Conservation (phyloP, 2,888 invertebrate species). For the Actias luna region DNA sequence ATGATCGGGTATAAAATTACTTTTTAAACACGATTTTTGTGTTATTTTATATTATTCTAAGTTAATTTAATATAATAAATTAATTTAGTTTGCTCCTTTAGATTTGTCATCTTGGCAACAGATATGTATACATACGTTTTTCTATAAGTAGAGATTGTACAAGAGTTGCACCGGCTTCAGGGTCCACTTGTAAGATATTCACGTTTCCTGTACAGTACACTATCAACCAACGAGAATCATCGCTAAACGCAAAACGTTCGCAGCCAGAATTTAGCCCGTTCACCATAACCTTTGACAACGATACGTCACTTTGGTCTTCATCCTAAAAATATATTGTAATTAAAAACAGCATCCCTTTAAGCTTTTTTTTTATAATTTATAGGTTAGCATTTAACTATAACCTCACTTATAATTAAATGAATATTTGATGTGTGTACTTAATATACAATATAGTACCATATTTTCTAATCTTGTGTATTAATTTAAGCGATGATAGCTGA, state of each 20-base stretch:
- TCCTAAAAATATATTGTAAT: conserved; percentile 43
- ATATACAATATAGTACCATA: no score
- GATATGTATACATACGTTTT: conserved; percentile 49
- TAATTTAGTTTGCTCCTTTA: no score
- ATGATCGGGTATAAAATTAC: no score
- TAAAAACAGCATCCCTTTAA: not conserved
- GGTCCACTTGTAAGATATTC: conserved; percentile 58
- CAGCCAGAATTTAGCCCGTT: conserved; percentile 51
- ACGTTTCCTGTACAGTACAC: conserved; percentile 46
- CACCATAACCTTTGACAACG: conserved; percentile 58
- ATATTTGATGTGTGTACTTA: no score
- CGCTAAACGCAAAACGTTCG: conserved; percentile 54
- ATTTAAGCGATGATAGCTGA: no score
- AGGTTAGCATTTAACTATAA: no score
- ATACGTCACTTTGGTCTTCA: conserved; percentile 60
- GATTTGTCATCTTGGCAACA: no score
- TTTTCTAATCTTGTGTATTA: no score
- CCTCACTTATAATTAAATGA: no score
- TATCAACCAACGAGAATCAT: conserved; percentile 55
- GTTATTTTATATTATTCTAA: no score
- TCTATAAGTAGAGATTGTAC: conserved; percentile 54
- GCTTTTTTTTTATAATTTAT: not conserved
- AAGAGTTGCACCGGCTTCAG: conserved; percentile 59
- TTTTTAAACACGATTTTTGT: no score
- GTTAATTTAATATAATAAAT: no score